Conservation (phyloP, 2,113 vertebrate genomes). For the Vulpes lagopus region DNA sequence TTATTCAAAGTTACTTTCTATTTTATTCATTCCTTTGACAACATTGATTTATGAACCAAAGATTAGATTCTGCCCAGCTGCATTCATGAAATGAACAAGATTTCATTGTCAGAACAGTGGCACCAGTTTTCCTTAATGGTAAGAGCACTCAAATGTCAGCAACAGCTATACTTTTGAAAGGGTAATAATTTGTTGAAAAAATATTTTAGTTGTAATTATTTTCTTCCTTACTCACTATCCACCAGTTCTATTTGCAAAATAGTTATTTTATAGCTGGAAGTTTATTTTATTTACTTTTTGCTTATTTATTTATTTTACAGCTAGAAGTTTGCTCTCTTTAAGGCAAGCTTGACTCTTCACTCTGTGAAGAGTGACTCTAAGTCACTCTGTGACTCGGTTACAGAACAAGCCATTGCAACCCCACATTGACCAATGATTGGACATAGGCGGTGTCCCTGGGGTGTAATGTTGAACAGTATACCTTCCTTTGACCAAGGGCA, state of each 20-base stretch:
- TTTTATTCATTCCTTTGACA: neutral
- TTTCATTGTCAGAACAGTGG: constrained; percentile 78
- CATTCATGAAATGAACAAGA: neutral
- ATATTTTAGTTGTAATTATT: constrained; percentile 86
- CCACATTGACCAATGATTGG: neutral
- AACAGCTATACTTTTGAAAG: constrained; percentile 86
- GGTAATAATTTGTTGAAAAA: constrained; percentile 84
- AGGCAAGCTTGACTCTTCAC: neutral
- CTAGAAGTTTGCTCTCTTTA: neutral
- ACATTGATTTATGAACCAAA: neutral
- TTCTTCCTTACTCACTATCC: constrained; percentile 81
- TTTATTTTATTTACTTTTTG: neutral
- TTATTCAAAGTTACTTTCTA: neutral
- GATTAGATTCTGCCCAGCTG: neutral
- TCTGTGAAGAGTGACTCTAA: too few species aligned
- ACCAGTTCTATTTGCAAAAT: constrained; percentile 84
- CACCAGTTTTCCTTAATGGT: constrained; percentile 81
- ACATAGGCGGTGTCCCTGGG: neutral
- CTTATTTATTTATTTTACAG: neutral
- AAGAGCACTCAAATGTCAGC: constrained; percentile 87
- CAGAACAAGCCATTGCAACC: neutral
- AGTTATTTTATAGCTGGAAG: neutral
- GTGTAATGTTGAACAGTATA: neutral
- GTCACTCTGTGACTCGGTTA: neutral
- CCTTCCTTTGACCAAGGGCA: neutral